Evolutionary conservation across 1,140 invertebrate species (phyloP), one percentile per base, ranked within the genome.

Genomic region (Andricus grossulariae): DNA sequence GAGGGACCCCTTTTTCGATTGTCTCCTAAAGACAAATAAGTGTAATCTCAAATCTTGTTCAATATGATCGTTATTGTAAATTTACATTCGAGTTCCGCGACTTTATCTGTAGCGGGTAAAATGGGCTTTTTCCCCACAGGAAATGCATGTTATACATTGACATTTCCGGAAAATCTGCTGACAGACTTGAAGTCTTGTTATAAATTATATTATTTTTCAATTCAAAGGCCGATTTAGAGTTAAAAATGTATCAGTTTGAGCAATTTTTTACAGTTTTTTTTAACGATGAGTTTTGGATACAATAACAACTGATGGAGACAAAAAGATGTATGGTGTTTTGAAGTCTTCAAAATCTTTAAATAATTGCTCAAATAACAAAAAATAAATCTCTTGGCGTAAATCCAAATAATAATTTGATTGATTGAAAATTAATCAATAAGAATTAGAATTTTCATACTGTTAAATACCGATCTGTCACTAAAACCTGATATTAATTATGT

Each of bases 1-100:
- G 11, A 45, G 15, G 57, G 39, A 6, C 57, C 25, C 39, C n/a
- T 66, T 66, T 66, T 66, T 32, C 25, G 25, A 15, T 16, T 39
- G n/a, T 13, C 4, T 39, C 21, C 39, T 25, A 2, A 39, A 39
- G 57, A 10, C 57, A 66, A 66, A 66, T 66, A 45, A 66, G 39
- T 21, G 25, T 66, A 45, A 66, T 66, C 57, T 66, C 57, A 39
- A 66, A 66, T 66, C 57, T 66, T 6, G 25, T 39, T 66, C 57
- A 32, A 66, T 66, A 45, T 25, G 57, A 66, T 66, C 57, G 57
- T 66, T 66, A 66, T 66, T 25, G 32, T n/a, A 60, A 25, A 45
- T 66, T 66, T 66, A 66, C 57, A 66, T 66, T 39, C 57, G 57
- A 39, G 57, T 66, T 66, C 57, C 39, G 39, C 57, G 57, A 66